These are phyloP conservation scores for Sminthopsis crassicaudata DNA, from an alignment of 2,113 vertebrate species.

Conservation along the genomic window DNA sequence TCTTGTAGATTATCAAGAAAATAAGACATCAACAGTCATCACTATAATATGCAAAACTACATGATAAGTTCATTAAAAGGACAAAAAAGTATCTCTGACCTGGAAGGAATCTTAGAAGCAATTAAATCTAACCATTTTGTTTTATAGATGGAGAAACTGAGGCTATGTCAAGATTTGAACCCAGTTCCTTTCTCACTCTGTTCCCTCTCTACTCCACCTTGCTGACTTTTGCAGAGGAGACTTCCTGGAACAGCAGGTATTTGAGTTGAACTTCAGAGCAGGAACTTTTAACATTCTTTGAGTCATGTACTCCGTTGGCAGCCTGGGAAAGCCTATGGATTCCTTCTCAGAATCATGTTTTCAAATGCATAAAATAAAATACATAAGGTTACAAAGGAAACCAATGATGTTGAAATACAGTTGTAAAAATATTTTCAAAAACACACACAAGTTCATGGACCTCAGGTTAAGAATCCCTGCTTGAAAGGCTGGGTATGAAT, in stretches of 20 bases:
- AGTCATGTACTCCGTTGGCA: neutral
- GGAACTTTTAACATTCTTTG: neutral
- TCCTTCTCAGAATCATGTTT: neutral
- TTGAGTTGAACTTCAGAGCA: neutral
- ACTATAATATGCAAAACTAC: neutral
- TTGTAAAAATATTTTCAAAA: slow-evolving; percentile 1
- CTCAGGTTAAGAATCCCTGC: neutral
- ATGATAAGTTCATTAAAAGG: neutral
- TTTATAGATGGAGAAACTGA: neutral
- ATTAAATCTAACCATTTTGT: neutral
- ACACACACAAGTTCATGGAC: neutral
- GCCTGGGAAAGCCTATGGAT: neutral
- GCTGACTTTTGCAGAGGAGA: neutral
- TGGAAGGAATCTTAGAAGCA: neutral
- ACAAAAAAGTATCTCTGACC: no score
- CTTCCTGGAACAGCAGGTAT: neutral
- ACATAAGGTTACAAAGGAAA: neutral
- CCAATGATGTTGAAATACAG: neutral
- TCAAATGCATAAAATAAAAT: neutral
- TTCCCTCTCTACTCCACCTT: neutral
- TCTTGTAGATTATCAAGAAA: neutral
- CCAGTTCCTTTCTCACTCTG: neutral
- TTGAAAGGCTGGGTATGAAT: neutral
- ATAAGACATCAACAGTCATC: neutral
- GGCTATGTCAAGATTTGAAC: neutral